Evolutionary conservation across 1,140 invertebrate species (phyloP), one percentile per base, ranked within the genome.

Genomic region (Aphelinus atriplicis): DNA sequence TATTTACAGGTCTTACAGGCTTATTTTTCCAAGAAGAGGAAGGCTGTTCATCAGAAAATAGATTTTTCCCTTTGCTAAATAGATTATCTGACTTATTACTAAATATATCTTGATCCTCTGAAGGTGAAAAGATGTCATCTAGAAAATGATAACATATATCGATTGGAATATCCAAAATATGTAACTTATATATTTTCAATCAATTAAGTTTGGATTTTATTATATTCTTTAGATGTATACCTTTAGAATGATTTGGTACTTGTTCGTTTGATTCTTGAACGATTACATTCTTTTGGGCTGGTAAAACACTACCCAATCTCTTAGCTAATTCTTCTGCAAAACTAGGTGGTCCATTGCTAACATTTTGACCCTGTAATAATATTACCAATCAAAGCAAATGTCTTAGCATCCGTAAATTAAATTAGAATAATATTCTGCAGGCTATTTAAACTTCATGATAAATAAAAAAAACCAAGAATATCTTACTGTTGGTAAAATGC

Each of bases 321-420:
- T 90, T 88, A 2, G 91, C 90, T 62, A 92, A 82, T 79, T 92
- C 90, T 66, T 91, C 90, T 0, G 91, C 91, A 80, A 92, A 90
- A 78, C 87, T 89, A 0, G 89, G 84, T 65, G 81, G 73, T 55
- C 73, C 78, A 75, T 80, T 82, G 48, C 73, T 83, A 2, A 78
- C 66, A 64, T 80, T 77, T 77, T 81, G 62, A 71, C 56, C 78
- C 83, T 84, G 55, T 61, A 79, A 78, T 74, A 65, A 75, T 79
- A 61, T n/a, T 61, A 61, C 5, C 26, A 61, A 56, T 55, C 58
- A 64, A 72, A 45, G 53, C 3, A 63, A 62, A 74, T 43, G 60
- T 73, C 48, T 43, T 50, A 72, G 61, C 56, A 74, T 47, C 6
- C 46, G 1, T 46, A 9, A 47, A 47, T 9, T 63, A 63, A 45